phyloP scores from a whole-genome alignment of 1,140 invertebrate genomes.

The Lepidostoma basale region DNA sequence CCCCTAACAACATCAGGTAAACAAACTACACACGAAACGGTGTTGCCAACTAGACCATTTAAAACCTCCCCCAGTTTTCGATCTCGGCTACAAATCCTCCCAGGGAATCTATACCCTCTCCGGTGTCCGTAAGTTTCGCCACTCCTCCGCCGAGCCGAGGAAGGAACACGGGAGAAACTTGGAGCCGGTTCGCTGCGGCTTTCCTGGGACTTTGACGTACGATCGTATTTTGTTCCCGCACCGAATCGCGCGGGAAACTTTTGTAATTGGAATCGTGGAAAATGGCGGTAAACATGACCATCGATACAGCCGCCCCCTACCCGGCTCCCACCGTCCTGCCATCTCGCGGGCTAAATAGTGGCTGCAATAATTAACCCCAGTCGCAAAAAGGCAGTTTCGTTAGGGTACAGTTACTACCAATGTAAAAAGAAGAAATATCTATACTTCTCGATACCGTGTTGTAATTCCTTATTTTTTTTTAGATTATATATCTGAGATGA shows the following conservation, averaged over 20 bases:
- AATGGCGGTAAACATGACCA: constrained; percentile 33
- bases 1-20: constrained; percentile 22
- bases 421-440: too few species aligned
- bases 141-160: background rate
- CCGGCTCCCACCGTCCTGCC: background rate
- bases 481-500: too few species aligned
- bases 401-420: too few species aligned
- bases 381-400: too few species aligned
- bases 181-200: constrained; percentile 18
- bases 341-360: background rate
- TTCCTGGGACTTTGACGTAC: constrained; percentile 35
- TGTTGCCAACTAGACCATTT: constrained; percentile 25
- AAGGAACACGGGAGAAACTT: constrained; percentile 3
- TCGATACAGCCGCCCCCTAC: background rate
- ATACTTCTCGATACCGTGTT: too few species aligned
- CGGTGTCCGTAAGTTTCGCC: constrained; percentile 4
- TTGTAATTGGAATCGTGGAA: constrained; percentile 40
- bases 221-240: constrained; percentile 32
- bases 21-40: constrained; percentile 17
- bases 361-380: too few species aligned
- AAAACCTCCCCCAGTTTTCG: constrained; percentile 23
- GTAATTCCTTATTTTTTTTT: too few species aligned
- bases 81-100: constrained; percentile 27
- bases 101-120: constrained; percentile 13
- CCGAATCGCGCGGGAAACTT: constrained; percentile 33